A percentile compares a stretch with the other conserved stretches of the same genome.
phyloP scores from a whole-genome alignment of 2,797 vertebrate species.

The Sebastes melanostomus region DNA sequence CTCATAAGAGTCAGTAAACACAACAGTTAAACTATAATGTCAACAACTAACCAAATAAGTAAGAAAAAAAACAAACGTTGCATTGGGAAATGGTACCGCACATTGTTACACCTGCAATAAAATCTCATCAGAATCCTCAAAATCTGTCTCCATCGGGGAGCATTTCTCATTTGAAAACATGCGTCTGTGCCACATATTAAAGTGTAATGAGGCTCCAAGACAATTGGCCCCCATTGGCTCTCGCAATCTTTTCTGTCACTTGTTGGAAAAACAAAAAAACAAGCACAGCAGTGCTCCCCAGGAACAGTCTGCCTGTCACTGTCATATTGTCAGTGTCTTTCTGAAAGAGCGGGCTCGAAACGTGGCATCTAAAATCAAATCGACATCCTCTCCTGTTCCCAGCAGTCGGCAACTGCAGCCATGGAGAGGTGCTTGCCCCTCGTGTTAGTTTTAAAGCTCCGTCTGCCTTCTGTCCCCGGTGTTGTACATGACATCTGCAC shows the following conservation, averaged over 20 bases:
- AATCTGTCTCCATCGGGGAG: background rate
- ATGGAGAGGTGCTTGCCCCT: background rate
- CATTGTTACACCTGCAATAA: background rate
- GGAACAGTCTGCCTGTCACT: background rate
- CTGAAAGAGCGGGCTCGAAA: background rate
- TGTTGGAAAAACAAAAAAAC: background rate
- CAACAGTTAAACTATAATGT: background rate
- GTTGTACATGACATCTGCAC: slow-evolving; percentile 35
- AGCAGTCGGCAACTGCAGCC: background rate
- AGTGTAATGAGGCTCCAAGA: slow-evolving; percentile 1
- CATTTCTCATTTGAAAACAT: slow-evolving; percentile 7
- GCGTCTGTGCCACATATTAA: background rate
- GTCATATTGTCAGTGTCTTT: background rate
- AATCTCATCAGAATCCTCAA: background rate
- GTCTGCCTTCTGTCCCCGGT: slow-evolving; percentile 14
- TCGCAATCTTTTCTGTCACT: background rate
- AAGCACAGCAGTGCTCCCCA: background rate
- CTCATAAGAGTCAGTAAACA: background rate
- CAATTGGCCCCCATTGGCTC: background rate
- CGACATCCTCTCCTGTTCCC: background rate
- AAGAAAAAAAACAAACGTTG: background rate
- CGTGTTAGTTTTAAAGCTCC: slow-evolving; percentile 18
- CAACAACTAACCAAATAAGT: background rate
- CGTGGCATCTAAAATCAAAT: slow-evolving; percentile 14
- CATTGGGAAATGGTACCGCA: background rate